Percentiles rank a stretch among this genome's conserved stretches.
Evolutionary conservation across 1,140 invertebrate genomes (phyloP).

Genomic region (Solenopsis invicta): DNA sequence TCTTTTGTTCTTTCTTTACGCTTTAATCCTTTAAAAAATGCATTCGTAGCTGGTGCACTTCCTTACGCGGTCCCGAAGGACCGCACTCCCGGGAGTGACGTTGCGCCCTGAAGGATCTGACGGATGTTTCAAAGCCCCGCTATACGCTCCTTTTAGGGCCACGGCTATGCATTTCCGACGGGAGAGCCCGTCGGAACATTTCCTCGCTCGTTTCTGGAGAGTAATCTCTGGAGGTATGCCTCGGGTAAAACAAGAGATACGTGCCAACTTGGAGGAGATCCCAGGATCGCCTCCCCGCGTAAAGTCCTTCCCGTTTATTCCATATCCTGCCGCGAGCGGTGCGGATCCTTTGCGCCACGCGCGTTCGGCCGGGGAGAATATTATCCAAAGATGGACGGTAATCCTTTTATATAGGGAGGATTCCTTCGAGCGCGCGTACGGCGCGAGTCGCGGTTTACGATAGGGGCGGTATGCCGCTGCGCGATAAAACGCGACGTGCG

Average conservation of each 20-base stretch:
- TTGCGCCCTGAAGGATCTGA: slow-evolving; percentile 24
- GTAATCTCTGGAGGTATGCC: slow-evolving; percentile 41
- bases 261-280: slow-evolving; percentile 18
- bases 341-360: slow-evolving; percentile 6
- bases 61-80: slow-evolving; percentile 14
- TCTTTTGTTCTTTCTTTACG: background rate
- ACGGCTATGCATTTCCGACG: slow-evolving; percentile 3
- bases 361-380: background rate
- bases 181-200: background rate
- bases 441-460: background rate
- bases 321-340: background rate
- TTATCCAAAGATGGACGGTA: background rate
- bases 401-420: background rate
- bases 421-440: background rate
- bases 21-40: slow-evolving; percentile 44
- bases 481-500: background rate
- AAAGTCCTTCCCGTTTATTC: slow-evolving; percentile 5
- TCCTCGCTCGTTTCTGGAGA: slow-evolving; percentile 32
- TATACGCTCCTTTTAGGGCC: background rate
- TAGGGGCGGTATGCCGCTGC: background rate
- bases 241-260: slow-evolving; percentile 11
- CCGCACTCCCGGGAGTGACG: background rate
- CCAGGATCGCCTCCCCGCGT: background rate
- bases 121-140: slow-evolving; percentile 8
- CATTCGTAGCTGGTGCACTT: background rate